Conservation (phyloP, 2,888 invertebrate genomes). For the Peribatodes rhomboidaria region DNA sequence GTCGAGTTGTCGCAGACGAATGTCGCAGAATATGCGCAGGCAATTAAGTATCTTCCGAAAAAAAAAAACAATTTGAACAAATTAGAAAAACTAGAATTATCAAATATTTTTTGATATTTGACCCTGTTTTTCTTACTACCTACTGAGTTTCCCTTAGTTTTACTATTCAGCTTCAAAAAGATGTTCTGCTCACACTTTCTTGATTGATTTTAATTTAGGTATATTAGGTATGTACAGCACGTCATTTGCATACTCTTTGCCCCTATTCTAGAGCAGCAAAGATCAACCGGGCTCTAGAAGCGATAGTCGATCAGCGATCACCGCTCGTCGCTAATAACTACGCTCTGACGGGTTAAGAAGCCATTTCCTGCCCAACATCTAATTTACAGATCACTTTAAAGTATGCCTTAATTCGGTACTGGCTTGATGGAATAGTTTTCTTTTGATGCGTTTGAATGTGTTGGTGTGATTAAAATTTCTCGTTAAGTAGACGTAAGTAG, state of each 20-base stretch:
- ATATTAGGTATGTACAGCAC: neutral
- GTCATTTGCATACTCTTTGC: conserved; percentile 55
- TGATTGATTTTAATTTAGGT: too few relatives aligned
- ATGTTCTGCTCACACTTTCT: too few relatives aligned
- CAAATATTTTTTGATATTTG: too few relatives aligned
- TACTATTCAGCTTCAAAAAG: too few relatives aligned
- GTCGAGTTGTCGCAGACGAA: too few relatives aligned
- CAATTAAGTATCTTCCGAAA: too few relatives aligned
- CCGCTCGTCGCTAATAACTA: conserved; percentile 76
- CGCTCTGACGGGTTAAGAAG: conserved; percentile 83
- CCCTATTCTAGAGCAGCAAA: conserved; percentile 60
- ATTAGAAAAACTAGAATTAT: too few relatives aligned
- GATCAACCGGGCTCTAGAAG: conserved; percentile 74
- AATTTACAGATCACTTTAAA: conserved; percentile 81
- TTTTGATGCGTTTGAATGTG: conserved; percentile 51
- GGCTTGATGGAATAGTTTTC: conserved; percentile 54
- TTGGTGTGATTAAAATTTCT: conserved; percentile 32
- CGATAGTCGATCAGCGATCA: conserved; percentile 77
- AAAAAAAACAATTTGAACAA: too few relatives aligned
- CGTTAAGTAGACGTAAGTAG: conserved; percentile 8
- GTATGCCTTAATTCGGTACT: conserved; percentile 55
- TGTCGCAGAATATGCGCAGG: too few relatives aligned
- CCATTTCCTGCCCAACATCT: conserved; percentile 84
- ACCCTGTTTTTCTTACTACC: too few relatives aligned
- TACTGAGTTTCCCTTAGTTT: too few relatives aligned